A percentile compares a stretch with the other conserved stretches of the same genome.
Evolutionary conservation across 2,888 invertebrate genomes (phyloP).

Genomic region (Hesperia comma): DNA sequence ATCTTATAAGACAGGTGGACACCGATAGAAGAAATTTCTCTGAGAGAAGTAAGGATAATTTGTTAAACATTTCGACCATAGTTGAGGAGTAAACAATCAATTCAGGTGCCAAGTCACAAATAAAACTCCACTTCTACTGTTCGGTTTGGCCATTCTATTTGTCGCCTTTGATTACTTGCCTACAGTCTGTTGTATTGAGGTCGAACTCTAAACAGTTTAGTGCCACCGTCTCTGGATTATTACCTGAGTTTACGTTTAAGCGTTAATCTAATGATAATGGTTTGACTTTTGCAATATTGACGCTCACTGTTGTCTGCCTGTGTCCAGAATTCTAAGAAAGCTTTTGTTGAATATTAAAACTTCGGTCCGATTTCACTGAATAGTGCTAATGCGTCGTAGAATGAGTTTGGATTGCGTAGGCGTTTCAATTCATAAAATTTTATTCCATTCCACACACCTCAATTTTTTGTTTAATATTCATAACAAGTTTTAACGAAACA

Average conservation of each 20-base stretch:
- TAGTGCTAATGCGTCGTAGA: no score
- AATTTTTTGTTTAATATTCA: no score
- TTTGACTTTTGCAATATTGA: not conserved
- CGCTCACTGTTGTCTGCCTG: not conserved
- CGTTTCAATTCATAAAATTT: no score
- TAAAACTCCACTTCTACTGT: slow-evolving; percentile 18
- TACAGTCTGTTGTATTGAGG: slow-evolving; percentile 7
- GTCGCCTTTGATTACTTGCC: slow-evolving; percentile 22
- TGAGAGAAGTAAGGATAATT: slow-evolving; percentile 7
- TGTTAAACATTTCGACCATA: slow-evolving; percentile 3
- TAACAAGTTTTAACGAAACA: no score
- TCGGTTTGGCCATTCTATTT: slow-evolving; percentile 21
- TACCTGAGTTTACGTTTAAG: slow-evolving; percentile 1
- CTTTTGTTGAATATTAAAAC: no score
- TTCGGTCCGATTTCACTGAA: no score
- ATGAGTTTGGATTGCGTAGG: no score
- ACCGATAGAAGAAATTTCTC: slow-evolving; percentile 5
- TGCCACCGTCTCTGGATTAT: not conserved
- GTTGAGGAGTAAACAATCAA: slow-evolving; percentile 15
- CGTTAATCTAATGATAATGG: not conserved
- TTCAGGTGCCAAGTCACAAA: slow-evolving; percentile 14
- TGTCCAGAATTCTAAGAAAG: no score
- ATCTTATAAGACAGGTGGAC: slow-evolving; percentile 18
- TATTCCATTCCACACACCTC: no score
- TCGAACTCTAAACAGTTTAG: slow-evolving; percentile 12